Conservation (phyloP, 2,888 invertebrate genomes). For the Mesodorylaimus sp. region DNA sequence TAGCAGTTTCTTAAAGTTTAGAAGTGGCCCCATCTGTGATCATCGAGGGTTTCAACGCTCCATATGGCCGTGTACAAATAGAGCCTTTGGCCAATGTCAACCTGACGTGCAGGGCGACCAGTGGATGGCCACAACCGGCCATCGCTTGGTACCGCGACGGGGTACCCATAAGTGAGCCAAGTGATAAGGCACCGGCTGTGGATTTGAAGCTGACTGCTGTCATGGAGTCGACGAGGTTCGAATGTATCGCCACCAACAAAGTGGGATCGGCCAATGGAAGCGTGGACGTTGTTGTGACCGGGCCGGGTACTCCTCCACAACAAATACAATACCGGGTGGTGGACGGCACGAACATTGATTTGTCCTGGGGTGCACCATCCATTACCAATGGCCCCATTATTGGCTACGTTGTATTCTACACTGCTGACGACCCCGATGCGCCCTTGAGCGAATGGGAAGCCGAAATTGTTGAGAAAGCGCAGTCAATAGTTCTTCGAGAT, state of each 20-base stretch:
- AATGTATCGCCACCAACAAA: not conserved
- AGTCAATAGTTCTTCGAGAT: not conserved
- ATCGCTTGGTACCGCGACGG: not conserved
- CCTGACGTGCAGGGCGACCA: not conserved
- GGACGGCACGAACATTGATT: slow-evolving; percentile 15
- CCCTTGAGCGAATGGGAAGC: not conserved
- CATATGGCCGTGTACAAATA: not conserved
- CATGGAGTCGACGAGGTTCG: not conserved
- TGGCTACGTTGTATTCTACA: slow-evolving; percentile 24
- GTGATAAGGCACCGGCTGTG: not conserved
- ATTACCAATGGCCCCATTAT: slow-evolving; percentile 26
- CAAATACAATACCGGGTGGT: not conserved
- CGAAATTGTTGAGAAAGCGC: not conserved
- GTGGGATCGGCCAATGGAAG: not conserved
- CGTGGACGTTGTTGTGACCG: not conserved
- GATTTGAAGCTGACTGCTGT: too few species aligned
- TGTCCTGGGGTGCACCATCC: slow-evolving; percentile 22
- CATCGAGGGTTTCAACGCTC: not conserved
- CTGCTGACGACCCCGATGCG: slow-evolving; percentile 19
- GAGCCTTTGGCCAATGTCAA: not conserved
- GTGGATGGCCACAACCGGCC: not conserved
- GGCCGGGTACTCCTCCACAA: not conserved
- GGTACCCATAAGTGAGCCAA: not conserved
- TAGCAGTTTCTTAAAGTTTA: not conserved
- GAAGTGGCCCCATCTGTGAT: not conserved